Base-by-base conservation (phyloP, 2,888 invertebrate species). In the Rhamnusium bicolor region DNA sequence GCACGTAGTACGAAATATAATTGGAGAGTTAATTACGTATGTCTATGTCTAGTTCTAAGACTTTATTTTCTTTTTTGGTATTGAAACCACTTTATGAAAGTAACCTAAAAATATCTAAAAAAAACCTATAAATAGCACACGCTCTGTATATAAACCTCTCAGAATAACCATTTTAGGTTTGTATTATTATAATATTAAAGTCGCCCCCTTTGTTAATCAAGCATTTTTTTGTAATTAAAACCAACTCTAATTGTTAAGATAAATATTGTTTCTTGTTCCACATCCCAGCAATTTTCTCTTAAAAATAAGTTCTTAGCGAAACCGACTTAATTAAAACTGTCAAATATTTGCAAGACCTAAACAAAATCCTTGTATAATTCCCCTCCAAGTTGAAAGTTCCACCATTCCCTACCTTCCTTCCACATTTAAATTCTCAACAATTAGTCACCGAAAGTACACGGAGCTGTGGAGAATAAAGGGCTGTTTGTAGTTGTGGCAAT, bases 291-390 rank as follows among this genome's bases (percentile, higher is more conserved):
- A 12, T 5, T 8, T 47, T 47, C 47, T 18, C 19, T n/a, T 18
- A 19, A 21, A 61, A 46, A 46, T 12, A 61, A 61, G 61, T 21
- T 21, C 14, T 61, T 46, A 40, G 18, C 16, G 46, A 24, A 29
- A 32, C 40, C 67, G 18, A 56, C 67, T 67, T 40, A 67, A 67
- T 67, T 67, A 67, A 67, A 54, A 67, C 24, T 56, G 19, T 40
- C 63, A 58, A 70, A 70, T 70, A 63, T 63, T 70, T 70, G 54
- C 65, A 40, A 40, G 65, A 32, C 58, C 27, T 56, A 27, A 70
- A 65, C 56, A 63, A 21, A 63, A 54, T 56, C 63, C 24, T 54
- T 40, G 40, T 10, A 46, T 10, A 67, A 67, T 18, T 54, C 21
- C n/a, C 24, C 18, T 18, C 53, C 29, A 19, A 56, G 67, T 24